A percentile compares a stretch with the other conserved stretches of the same genome.
Evolutionary conservation across 2,113 vertebrate species (phyloP).

Genomic region (Callaeas wilsoni): DNA sequence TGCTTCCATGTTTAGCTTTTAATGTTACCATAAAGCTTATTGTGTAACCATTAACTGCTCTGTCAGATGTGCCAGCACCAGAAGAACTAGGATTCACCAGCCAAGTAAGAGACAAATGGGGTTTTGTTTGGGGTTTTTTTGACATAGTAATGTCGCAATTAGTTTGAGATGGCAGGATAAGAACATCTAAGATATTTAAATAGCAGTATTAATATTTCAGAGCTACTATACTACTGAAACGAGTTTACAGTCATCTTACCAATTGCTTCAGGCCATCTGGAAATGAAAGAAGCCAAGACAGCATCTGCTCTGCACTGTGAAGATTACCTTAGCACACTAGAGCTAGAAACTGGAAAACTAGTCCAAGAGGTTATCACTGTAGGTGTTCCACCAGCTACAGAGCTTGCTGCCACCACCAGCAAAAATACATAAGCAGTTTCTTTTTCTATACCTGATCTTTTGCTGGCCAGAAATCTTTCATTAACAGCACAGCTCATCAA

Average conservation of each 20-base stretch:
- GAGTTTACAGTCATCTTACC: conserved; percentile 52
- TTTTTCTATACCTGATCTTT: neutral
- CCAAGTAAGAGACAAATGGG: conserved; percentile 47
- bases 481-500: neutral
- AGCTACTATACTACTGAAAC: conserved; percentile 28
- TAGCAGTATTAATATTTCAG: conserved; percentile 48
- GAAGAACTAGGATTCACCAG: conserved; percentile 16
- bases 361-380: neutral
- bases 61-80: conserved; percentile 6
- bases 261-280: conserved; percentile 52
- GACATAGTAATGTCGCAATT: conserved; percentile 62
- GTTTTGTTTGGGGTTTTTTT: conserved; percentile 45
- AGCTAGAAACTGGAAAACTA: neutral
- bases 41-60: neutral
- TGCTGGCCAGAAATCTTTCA: neutral
- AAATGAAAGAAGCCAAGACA: conserved; percentile 48
- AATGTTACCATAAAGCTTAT: neutral
- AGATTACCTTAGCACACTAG: conserved; percentile 22
- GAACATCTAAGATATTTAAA: conserved; percentile 60
- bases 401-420: neutral
- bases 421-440: neutral
- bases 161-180: conserved; percentile 60
- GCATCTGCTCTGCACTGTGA: conserved; percentile 22
- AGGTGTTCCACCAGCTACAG: neutral
- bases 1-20: neutral